Evolutionary conservation across 92 coral and sea anemone genomes (phyloP), one percentile per base, ranked within the genome.

Genomic region (Bergia sp.): DNA sequence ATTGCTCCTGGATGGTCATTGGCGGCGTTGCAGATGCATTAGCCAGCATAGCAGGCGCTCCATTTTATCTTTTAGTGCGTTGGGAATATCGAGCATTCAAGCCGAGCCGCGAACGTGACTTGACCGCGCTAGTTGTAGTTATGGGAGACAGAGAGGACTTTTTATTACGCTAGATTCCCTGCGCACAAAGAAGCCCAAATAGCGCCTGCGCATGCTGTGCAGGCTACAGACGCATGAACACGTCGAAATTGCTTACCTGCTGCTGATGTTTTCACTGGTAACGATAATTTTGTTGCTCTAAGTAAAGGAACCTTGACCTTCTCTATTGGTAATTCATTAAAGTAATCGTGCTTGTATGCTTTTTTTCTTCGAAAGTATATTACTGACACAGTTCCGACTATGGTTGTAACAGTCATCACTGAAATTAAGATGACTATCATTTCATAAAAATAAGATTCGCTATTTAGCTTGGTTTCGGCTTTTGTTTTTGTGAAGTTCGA

Each of bases 161-260:
- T n/a, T n/a, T n/a, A n/a, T n/a, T n/a, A n/a, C n/a, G n/a, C n/a
- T n/a, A n/a, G n/a, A n/a, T n/a, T n/a, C n/a, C n/a, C n/a, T n/a
- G n/a, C n/a, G n/a, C n/a, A n/a, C n/a, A n/a, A n/a, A n/a, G n/a
- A n/a, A n/a, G n/a, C n/a, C n/a, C n/a, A n/a, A n/a, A n/a, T n/a
- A n/a, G n/a, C n/a, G n/a, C n/a, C n/a, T n/a, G n/a, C n/a, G n/a
- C n/a, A n/a, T n/a, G n/a, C n/a, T n/a, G n/a, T n/a, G n/a, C n/a
- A n/a, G n/a, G n/a, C n/a, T n/a, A n/a, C n/a, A n/a, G n/a, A 16
- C 16, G 58, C 58, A 53, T 53, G 16, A 23, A 73, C 38, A 73
- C 77, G 42, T 73, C 37, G 58, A 16, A 10, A 74, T 15, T 10
- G 44, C 79, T 78, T 78, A 78, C 82, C 82, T 45, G 82, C 36